Evolutionary conservation across 2,113 vertebrate genomes (phyloP), one percentile per base, ranked within the genome.

Genomic region (Columba livia): DNA sequence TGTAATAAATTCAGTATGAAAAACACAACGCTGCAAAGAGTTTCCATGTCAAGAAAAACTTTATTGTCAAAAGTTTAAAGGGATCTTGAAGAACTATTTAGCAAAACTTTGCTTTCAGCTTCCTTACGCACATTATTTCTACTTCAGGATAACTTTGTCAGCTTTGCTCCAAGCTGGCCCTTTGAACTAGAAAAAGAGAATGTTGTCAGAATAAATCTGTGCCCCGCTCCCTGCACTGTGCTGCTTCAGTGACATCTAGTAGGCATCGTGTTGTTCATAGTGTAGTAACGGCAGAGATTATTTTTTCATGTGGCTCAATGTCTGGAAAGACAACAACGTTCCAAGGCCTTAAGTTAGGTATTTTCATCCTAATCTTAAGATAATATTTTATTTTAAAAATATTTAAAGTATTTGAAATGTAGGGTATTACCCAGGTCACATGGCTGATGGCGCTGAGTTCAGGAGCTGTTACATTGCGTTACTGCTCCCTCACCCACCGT

Each of bases 291-390:
- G 44, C 57, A 62, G 71, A 61, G 16, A 40, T 67, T 32, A 23
- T 47, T 73, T 50, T 50, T 56, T 38, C 23, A 1, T 3, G 20
- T 20, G 5, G 8, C 48, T 88, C 34, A 21, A 58, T 2, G 3
- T n/a, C 47, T 36, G 56, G 31, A 85, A 94, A 81, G 29, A 75
- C 87, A 79, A 81, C 56, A 92, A 5, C 21, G 77, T 34, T 42
- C 85, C 25, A 34, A 47, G 38, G 32, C 26, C 86, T 86, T 36
- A 88, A 12, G 26, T 66, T 44, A 69, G 24, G n/a, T 62, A 42
- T 78, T 95, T 97, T 95, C 90, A 90, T 94, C 5, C 11, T 24
- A 17, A 38, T 47, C 51, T 48, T 44, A 81, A 48, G 32, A 53
- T 36, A 57, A 21, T 38, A 7, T 60, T 87, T 53, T 36, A 74